Evolutionary conservation across 2,888 invertebrate species (phyloP), one percentile per base, ranked within the genome.

Genomic region (Agrenia bidenticulata): DNA sequence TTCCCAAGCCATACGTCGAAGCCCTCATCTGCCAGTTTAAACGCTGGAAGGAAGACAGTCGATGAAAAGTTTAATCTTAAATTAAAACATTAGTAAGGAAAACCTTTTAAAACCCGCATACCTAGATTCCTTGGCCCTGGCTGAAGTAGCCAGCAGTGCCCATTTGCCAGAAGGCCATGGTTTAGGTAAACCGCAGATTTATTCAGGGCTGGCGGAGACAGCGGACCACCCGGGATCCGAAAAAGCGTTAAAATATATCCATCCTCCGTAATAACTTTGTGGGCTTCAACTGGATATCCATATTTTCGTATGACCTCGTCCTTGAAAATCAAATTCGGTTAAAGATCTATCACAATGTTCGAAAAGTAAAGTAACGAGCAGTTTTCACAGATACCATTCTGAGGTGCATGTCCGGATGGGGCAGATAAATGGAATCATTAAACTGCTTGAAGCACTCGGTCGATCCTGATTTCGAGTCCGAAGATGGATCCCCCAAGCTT

Each of bases 1-100:
- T 59, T 59, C 2, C 23, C 49, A 2, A 59, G 21, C 59, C 59
- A 59, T 4, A 59, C 59, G 24, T 59, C 59, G 59, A 42, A 59
- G 7, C 49, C 49, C 7, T 41, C 23, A 21, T 42, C 13, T 15
- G 59, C 59, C 5, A 59, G 49, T 2, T 41, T 45, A 27, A 41
- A 59, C 11, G 59, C 59, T 59, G 11, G 11, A 32, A n/a, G n/a
- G n/a, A n/a, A n/a, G n/a, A n/a, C n/a, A n/a, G n/a, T n/a, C n/a
- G n/a, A n/a, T n/a, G n/a, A n/a, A n/a, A n/a, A n/a, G n/a, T n/a
- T n/a, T n/a, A n/a, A n/a, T n/a, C n/a, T n/a, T n/a, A n/a, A n/a
- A 13, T 39, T 39, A 9, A 39, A 11, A 39, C 39, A 39, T 39
- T 11, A 39, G 9, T 9, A 11, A 11, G 39, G 11, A 9, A 39